Evolutionary conservation across 1,140 invertebrate genomes (phyloP), one percentile per base, ranked within the genome.

Genomic region (Diorhabda sublineata): DNA sequence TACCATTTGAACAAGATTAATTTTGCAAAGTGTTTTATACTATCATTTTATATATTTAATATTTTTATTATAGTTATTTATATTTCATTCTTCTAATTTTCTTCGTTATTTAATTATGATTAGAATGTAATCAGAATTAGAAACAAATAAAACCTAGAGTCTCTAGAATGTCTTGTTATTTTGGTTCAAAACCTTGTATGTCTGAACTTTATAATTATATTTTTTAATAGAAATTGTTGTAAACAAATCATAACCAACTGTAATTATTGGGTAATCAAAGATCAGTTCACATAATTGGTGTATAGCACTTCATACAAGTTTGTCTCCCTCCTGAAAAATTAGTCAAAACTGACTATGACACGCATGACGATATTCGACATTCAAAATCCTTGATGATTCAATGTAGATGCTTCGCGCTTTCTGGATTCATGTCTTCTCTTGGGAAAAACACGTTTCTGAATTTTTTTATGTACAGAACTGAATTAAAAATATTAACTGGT

Each of bases 201-300:
- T 58, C 56, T 58, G 26, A 58, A 6, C 56, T 58, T n/a, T 6
- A 58, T 58, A n/a, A 58, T 58, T 58, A 5, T 58, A 58, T n/a
- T 58, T 58, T 58, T 58, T 58, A 58, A 7, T 58, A 58, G 26
- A 58, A n/a, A 58, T 58, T 58, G 9, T 9, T 58, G 56, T 58
- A 11, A 58, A 58, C 56, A 58, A 58, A 11, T 58, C 56, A 58
- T n/a, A 58, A 58, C 0, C 26, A 26, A 26, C 26, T 26, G 1
- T 26, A 26, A 26, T 26, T 26, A 26, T 26, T 26, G 26, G 26
- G 0, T 26, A 26, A 26, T 26, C 26, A 26, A 26, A 26, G 26
- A 26, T 26, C 26, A 26, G 26, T 58, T 9, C 5, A 58, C 56
- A 58, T n/a, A 58, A 58, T 58, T 58, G 56, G 56, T 58, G 2